These are phyloP conservation scores for Strongylocentrotus purpuratus DNA, from an alignment of 35 echinoderm and acorn worm genomes.

Conservation along the genomic window DNA sequence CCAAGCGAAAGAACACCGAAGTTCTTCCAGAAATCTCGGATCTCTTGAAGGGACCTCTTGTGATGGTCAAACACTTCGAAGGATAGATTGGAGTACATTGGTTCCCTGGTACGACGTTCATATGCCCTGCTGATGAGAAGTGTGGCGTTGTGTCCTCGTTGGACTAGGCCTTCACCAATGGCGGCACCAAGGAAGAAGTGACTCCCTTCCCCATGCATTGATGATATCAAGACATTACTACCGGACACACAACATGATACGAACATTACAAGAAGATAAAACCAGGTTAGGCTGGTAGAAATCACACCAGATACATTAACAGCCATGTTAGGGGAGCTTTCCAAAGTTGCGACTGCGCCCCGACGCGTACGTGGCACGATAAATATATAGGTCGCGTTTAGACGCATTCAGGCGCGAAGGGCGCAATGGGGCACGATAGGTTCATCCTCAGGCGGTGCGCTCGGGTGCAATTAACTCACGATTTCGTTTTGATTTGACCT, in stretches of 20 bases:
- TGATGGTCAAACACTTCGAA: conserved; percentile 17
- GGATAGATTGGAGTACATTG: not conserved
- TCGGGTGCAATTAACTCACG: too few relatives aligned
- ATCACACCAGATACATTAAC: not conserved
- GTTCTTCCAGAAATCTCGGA: not conserved
- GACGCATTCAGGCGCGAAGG: too few relatives aligned
- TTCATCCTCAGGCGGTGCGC: too few relatives aligned
- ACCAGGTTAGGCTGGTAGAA: not conserved
- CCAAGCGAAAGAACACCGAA: not conserved
- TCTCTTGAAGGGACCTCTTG: not conserved
- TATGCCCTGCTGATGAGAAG: conserved; percentile 20
- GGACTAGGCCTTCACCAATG: conserved; percentile 17
- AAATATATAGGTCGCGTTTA: too few relatives aligned
- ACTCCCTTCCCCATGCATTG: conserved; percentile 18
- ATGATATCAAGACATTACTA: not conserved
- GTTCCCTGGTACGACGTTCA: not conserved
- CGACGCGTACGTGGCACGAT: too few relatives aligned
- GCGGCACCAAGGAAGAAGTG: conserved; percentile 16
- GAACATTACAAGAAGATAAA: not conserved
- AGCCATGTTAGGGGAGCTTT: not conserved
- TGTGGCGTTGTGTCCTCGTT: conserved; percentile 43
- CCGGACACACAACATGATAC: not conserved
- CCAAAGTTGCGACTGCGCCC: too few relatives aligned
- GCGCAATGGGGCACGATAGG: too few relatives aligned
- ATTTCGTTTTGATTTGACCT: too few relatives aligned